Evolutionary conservation across 2,113 vertebrate species (phyloP).

Genomic region (Collichthys lucidus): DNA sequence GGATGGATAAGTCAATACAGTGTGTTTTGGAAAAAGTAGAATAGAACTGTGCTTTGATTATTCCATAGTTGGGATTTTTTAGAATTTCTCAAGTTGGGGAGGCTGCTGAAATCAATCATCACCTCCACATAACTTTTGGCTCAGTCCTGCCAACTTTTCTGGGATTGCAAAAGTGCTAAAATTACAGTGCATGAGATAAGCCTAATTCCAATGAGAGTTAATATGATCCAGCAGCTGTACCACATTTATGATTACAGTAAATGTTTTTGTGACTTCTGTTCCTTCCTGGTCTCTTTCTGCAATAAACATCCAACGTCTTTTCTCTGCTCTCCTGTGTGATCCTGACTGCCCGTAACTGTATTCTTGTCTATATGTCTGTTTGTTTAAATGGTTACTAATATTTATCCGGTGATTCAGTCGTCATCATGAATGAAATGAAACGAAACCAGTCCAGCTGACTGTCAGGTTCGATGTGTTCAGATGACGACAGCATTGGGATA

Average conservation of each 20-base stretch:
- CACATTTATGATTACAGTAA: neutral
- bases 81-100: slow-evolving; percentile 27
- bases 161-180: slow-evolving; percentile 44
- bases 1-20: neutral
- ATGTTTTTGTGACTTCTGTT: neutral
- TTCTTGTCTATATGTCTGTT: slow-evolving; percentile 7
- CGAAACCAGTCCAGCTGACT: slow-evolving; percentile 22
- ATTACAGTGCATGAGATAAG: slow-evolving; percentile 17
- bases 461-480: slow-evolving; percentile 20
- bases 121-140: neutral
- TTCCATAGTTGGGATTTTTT: slow-evolving; percentile 18
- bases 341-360: neutral
- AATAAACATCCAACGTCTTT: neutral
- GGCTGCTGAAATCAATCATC: slow-evolving; percentile 29
- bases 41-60: neutral
- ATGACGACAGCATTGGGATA: slow-evolving; percentile 75
- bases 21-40: neutral
- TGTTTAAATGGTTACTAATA: slow-evolving; percentile 10
- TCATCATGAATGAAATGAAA: slow-evolving; percentile 8
- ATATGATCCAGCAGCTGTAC: neutral
- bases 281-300: too few relatives aligned
- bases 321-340: neutral
- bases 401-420: slow-evolving; percentile 28
- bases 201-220: neutral
- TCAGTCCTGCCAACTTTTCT: neutral